phyloP scores from a whole-genome alignment of 2,113 vertebrate species.

The Callospermophilus lateralis region DNA sequence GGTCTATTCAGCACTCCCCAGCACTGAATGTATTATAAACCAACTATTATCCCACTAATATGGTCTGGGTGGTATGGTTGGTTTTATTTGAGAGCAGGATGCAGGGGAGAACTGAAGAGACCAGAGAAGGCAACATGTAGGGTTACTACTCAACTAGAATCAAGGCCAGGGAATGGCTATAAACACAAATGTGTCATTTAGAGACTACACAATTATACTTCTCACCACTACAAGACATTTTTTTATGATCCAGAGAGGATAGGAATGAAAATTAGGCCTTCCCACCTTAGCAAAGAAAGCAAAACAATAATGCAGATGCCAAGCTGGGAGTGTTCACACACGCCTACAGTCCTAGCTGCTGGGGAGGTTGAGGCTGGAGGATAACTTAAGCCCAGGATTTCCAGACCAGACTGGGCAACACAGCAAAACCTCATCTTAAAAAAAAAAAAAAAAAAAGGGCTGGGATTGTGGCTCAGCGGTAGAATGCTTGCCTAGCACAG shows the following conservation, averaged over 20 bases:
- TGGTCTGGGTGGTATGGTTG: background rate
- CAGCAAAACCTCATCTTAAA: no score
- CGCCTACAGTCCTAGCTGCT: no score
- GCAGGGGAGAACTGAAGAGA: background rate
- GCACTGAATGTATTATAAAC: slow-evolving; percentile 46
- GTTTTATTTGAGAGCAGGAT: background rate
- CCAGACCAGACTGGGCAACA: background rate
- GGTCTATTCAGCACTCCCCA: slow-evolving; percentile 41
- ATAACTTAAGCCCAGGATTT: background rate
- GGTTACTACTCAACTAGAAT: background rate
- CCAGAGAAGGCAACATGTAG: background rate
- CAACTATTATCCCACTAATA: background rate
- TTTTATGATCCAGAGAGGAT: slow-evolving; percentile 83
- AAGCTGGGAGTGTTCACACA: background rate
- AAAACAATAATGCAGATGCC: slow-evolving; percentile 40
- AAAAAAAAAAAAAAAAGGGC: background rate
- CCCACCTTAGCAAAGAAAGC: slow-evolving; percentile 51
- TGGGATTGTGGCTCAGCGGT: no score
- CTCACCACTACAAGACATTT: slow-evolving; percentile 70
- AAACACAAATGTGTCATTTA: background rate
- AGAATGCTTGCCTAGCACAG: no score
- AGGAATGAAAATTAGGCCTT: slow-evolving; percentile 80
- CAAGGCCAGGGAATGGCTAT: background rate
- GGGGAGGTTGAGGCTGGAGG: no score
- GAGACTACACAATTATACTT: slow-evolving; percentile 81